Conservation (phyloP, 2,888 invertebrate species). For the Temnothorax unifasciatus region DNA sequence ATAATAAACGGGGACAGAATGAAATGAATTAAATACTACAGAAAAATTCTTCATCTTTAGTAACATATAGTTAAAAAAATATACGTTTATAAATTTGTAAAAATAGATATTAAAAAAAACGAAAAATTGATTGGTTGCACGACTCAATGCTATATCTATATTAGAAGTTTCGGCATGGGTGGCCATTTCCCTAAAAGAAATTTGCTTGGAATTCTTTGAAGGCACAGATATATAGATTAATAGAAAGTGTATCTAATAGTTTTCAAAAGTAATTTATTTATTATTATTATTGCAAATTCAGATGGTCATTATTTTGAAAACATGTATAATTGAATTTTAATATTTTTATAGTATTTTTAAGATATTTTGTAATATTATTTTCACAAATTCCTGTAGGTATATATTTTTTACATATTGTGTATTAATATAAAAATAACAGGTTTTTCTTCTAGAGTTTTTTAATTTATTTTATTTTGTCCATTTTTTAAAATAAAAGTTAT, state of each 20-base stretch:
- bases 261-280: neutral
- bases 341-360: neutral
- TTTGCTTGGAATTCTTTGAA: neutral
- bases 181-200: no score
- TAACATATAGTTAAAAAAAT: neutral
- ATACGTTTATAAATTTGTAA: neutral
- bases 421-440: neutral
- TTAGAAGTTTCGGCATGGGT: no score
- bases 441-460: neutral
- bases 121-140: no score
- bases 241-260: neutral
- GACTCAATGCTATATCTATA: no score
- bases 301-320: neutral
- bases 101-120: no score
- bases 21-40: neutral
- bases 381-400: neutral
- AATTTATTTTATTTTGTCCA: no score
- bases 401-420: neutral
- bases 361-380: neutral
- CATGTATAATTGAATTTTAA: neutral
- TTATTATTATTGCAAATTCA: neutral
- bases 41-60: neutral
- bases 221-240: neutral
- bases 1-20: neutral
- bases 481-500: no score